Percentiles rank a stretch among this genome's conserved stretches.
phyloP scores from a whole-genome alignment of 2,113 vertebrate genomes.

The Corythoichthys haematopterus region DNA sequence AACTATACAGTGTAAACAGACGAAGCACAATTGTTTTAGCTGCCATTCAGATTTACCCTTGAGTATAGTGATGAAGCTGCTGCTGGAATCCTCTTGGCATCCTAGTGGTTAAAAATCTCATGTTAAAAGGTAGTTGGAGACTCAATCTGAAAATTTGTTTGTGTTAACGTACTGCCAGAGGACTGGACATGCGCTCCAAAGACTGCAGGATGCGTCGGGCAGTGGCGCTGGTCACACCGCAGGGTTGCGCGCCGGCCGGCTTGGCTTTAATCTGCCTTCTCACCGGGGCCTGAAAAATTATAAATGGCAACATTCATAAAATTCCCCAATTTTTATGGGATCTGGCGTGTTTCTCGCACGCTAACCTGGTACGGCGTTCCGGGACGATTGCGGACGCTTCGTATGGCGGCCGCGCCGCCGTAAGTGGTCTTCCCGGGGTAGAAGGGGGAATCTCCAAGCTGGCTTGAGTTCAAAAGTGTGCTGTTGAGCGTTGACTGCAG shows the following conservation, averaged over 20 bases:
- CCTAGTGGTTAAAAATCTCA: slow-evolving; percentile 67
- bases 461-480: slow-evolving; percentile 84
- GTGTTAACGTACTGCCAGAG: slow-evolving; percentile 76
- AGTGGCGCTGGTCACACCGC: slow-evolving; percentile 90
- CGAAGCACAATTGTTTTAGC: no score
- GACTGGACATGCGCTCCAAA: slow-evolving; percentile 96
- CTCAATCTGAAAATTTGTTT: not conserved
- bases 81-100: slow-evolving; percentile 92
- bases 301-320: not conserved
- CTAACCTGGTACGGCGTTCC: slow-evolving; percentile 85
- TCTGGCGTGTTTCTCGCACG: no score
- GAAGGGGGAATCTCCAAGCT: slow-evolving; percentile 91
- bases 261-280: slow-evolving; percentile 93
- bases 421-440: slow-evolving; percentile 96
- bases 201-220: slow-evolving; percentile 92
- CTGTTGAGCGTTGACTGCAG: slow-evolving; percentile 79
- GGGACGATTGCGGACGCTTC: slow-evolving; percentile 68
- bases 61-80: slow-evolving; percentile 68
- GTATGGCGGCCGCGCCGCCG: slow-evolving; percentile 85
- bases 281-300: slow-evolving; percentile 73
- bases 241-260: slow-evolving; percentile 80
- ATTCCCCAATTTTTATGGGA: no score
- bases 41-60: slow-evolving; percentile 74
- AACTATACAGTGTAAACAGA: no score
- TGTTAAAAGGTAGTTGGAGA: not conserved